Base-by-base conservation (phyloP, 2,113 vertebrate genomes). In the Boulengeromyrus knoepffleri region DNA sequence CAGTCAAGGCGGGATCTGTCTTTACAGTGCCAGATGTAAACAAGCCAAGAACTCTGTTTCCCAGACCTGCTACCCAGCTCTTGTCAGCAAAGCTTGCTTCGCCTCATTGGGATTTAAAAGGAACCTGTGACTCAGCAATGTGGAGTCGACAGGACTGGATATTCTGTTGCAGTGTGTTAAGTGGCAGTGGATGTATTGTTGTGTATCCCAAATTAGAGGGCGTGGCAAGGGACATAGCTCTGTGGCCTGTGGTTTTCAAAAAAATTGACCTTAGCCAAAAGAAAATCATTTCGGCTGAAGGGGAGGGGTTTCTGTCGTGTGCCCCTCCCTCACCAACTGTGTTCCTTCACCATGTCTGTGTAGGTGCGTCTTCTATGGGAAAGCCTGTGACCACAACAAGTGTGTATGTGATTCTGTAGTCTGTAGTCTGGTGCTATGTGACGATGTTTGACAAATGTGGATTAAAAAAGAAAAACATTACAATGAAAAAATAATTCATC, bases 391-490 rank as follows among this genome's bases (percentile, higher is more conserved):
- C 97, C 95, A 96, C 95, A 95, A 95, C 96, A 94, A 94, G 97
- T 96, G 96, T 95, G 96, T 97, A 96, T 98, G 98, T 98, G 97
- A 97, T 96, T 97, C 96, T 97, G 96, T 99, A 98, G 97, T 99
- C 97, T 96, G 94, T 99, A 98, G 98, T 99, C 97, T 97, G 98
- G 98, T 99, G 97, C 97, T 98, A 94, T 94, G 96, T 96, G 96
- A 96, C 93, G 94, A 94, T 96, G 95, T 96, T 94, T 95, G 95
- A 96, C 93, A 95, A 96, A 94, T 95, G 95, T 96, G 95, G 95
- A 92, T 80, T 56, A 56, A 56, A 56, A 90, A 90, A 92, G 91
- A 94, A 93, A 94, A 92, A 93, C 85, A 91, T 91, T 92, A 92
- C 77, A 31, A 74, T 90, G 92, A 92, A 94, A 95, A 70, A 93